Percentiles rank a stretch among this genome's conserved stretches.
These are phyloP conservation scores for Helostoma temminkii DNA, from an alignment of 2,797 vertebrate genomes.

Conservation along the genomic window DNA sequence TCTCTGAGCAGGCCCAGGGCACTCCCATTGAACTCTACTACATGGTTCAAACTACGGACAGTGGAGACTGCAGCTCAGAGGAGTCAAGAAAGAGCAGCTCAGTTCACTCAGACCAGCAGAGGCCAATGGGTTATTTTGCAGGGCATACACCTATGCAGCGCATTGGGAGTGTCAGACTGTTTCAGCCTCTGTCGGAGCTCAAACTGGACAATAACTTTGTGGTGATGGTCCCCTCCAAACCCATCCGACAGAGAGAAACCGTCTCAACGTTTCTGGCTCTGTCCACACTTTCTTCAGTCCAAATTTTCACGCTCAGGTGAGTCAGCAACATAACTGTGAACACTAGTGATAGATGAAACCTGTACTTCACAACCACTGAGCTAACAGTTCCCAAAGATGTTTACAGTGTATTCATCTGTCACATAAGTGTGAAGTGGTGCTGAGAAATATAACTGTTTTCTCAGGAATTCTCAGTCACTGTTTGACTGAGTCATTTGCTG, in stretches of 20 bases:
- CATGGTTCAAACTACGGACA: constrained; percentile 82
- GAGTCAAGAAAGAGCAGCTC: constrained; percentile 86
- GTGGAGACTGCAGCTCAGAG: constrained; percentile 82
- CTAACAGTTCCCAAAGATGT: constrained; percentile 3
- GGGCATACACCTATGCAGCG: constrained; percentile 87
- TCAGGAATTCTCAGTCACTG: constrained; percentile 25
- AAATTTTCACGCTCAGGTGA: constrained; percentile 94
- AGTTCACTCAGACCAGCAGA: constrained; percentile 84
- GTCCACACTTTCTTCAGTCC: constrained; percentile 87
- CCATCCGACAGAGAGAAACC: constrained; percentile 90
- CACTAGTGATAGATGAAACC: neutral
- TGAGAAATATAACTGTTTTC: constrained; percentile 11
- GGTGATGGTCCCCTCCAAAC: constrained; percentile 91
- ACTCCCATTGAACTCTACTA: constrained; percentile 90
- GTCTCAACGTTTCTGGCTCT: constrained; percentile 88
- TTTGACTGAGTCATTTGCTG: constrained; percentile 30
- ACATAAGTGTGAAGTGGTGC: constrained; percentile 14
- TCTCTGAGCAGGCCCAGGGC: constrained; percentile 82
- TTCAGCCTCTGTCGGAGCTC: constrained; percentile 88
- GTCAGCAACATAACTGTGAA: constrained; percentile 29
- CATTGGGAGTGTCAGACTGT: constrained; percentile 89
- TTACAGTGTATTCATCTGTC: constrained; percentile 19
- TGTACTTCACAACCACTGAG: constrained; percentile 1
- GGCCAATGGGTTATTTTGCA: constrained; percentile 81
- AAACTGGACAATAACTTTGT: constrained; percentile 89